These are phyloP conservation scores for Trachelus iudaicus DNA, from an alignment of 2,888 invertebrate genomes.

Conservation along the genomic window DNA sequence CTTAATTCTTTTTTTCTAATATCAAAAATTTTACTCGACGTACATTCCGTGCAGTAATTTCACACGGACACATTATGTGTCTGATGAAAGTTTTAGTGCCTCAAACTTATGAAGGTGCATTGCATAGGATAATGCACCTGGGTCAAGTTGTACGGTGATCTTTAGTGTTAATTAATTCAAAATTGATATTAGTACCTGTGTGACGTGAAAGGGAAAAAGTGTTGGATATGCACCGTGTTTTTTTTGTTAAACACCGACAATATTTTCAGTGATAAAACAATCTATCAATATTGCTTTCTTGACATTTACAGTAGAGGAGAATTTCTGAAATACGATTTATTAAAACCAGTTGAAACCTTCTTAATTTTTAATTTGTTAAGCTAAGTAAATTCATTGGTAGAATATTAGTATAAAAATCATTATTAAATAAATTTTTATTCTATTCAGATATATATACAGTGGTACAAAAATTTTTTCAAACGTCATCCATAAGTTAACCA, in stretches of 20 bases:
- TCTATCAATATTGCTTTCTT: not conserved
- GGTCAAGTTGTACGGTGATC: not conserved
- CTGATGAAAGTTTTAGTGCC: not conserved
- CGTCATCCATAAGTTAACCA: not conserved
- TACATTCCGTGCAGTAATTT: not conserved
- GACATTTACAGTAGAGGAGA: not conserved
- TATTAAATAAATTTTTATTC: not conserved
- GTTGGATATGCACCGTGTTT: not conserved
- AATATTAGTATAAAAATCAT: not conserved
- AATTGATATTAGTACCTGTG: not conserved
- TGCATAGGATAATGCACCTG: not conserved
- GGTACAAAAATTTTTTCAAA: not conserved
- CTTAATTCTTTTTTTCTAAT: not conserved
- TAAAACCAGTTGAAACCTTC: not conserved
- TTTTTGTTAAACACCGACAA: not conserved
- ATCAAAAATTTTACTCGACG: not conserved
- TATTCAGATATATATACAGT: not conserved
- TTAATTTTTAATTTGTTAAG: not conserved
- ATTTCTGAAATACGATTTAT: not conserved
- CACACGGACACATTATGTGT: not conserved
- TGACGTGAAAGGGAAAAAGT: not conserved
- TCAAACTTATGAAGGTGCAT: not conserved
- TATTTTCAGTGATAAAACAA: not conserved
- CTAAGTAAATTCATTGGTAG: not conserved
- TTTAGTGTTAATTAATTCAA: not conserved